These are phyloP conservation scores for Molossus molossus DNA, from an alignment of 2,797 vertebrate genomes.

Conservation along the genomic window DNA sequence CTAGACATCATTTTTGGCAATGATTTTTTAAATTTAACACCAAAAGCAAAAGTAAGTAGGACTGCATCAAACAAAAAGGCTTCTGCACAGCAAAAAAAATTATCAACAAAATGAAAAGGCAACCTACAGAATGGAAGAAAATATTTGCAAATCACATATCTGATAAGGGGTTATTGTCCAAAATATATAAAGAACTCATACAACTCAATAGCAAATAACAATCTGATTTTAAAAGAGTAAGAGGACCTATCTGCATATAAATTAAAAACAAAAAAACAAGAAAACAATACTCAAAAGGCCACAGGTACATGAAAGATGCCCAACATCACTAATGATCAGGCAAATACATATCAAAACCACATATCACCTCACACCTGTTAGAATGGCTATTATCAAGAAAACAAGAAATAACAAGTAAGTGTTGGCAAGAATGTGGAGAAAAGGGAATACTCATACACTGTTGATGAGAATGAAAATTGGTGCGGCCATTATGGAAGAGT, in stretches of 20 bases:
- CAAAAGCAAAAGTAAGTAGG: background rate
- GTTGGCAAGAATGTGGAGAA: background rate
- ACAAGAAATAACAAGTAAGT: conserved; percentile 10
- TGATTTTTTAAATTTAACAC: background rate
- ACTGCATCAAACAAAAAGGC: background rate
- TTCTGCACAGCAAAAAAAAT: background rate
- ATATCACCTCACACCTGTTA: background rate
- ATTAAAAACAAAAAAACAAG: background rate
- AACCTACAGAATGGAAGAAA: background rate
- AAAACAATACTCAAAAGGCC: background rate
- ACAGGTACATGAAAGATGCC: background rate
- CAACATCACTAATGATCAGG: background rate
- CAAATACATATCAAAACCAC: conserved; percentile 31
- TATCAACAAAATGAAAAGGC: background rate
- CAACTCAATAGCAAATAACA: background rate
- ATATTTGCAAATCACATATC: background rate
- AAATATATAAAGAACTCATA: conserved; percentile 12
- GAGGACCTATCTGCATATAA: background rate
- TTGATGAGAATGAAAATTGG: background rate
- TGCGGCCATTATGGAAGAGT: background rate
- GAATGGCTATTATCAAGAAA: conserved; percentile 2
- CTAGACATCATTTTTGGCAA: background rate
- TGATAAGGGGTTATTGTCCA: background rate
- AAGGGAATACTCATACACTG: too few relatives aligned
- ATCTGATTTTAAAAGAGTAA: background rate